Base-by-base conservation (phyloP, 2,797 vertebrate genomes). In the Austrolebias charrua region DNA sequence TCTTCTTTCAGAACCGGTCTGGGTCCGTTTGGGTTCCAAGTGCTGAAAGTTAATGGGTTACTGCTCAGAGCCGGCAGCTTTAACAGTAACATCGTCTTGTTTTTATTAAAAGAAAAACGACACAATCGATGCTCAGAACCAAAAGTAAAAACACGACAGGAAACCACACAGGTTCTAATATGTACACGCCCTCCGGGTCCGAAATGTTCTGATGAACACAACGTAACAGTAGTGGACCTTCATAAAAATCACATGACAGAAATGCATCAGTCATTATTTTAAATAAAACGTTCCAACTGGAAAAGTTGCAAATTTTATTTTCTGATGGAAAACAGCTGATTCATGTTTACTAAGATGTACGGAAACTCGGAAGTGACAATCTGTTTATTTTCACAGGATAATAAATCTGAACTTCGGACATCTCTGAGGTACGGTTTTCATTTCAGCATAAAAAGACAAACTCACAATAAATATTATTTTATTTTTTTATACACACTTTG, bases 111-210 rank as follows among this genome's bases (percentile, higher is more conserved):
- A 7, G n/a, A 53, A 63, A 33, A 84, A 73, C 51, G 58, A 74
- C 57, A 51, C 29, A 77, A 79, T 69, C 72, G 71, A 58, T 75
- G 69, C 80, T 81, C 69, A 60, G 31, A 52, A 67, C 72, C 52
- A 33, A 33, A 33, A 33, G 31, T 33, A 33, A 54, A 46, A 58
- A 49, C 4, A 0, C 42, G 11, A 11, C 24, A n/a, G 16, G 15
- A 46, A 24, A 2, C 51, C 24, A 55, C 38, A 29, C 12, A n/a
- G 48, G 60, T 46, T 55, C 43, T 13, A 7, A 71, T 50, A 29
- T 46, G 50, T 42, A 46, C 65, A 55, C 20, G 10, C 6, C 15
- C 57, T 40, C 6, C 53, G 18, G 0, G 7, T 53, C 45, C 58
- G 48, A 48, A 52, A 44, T 29, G 15, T 43, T 1, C 6, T 2